phyloP scores from a whole-genome alignment of 2,113 vertebrate genomes.

The Leptobrachium leishanense region DNA sequence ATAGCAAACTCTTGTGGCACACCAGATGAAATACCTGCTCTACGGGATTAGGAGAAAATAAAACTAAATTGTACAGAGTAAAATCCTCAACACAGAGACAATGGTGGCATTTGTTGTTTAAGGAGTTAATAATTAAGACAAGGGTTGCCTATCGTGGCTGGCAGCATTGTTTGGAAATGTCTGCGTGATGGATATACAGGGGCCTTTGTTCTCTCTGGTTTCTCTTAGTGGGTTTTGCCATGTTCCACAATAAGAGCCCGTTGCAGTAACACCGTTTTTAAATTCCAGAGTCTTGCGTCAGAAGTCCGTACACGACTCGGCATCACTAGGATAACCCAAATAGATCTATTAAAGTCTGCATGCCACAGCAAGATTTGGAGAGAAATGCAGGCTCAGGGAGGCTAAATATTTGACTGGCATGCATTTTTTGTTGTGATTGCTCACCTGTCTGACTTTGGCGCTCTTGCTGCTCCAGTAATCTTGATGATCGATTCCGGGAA shows the following conservation, averaged over 20 bases:
- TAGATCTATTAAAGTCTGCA: not conserved
- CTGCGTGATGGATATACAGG: not conserved
- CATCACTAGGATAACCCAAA: slow-evolving; percentile 23
- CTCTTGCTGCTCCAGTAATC: not conserved
- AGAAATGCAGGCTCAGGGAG: slow-evolving; percentile 26
- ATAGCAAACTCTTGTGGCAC: no score
- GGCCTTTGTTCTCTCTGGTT: not conserved
- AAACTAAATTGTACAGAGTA: no score
- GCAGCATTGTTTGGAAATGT: not conserved
- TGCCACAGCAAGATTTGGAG: slow-evolving; percentile 29
- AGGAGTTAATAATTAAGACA: not conserved
- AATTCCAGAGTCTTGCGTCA: slow-evolving; percentile 6
- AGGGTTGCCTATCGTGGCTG: not conserved
- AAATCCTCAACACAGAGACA: not conserved
- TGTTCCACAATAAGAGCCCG: not conserved
- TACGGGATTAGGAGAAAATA: no score
- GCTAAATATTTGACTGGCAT: slow-evolving; percentile 31
- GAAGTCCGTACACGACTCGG: not conserved
- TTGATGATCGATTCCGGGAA: slow-evolving; percentile 14
- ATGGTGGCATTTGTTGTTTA: not conserved
- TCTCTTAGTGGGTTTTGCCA: not conserved
- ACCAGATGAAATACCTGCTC: no score
- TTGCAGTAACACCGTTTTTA: not conserved
- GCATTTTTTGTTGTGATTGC: slow-evolving; percentile 23
- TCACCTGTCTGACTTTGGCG: slow-evolving; percentile 9